phyloP scores from a whole-genome alignment of 2,113 vertebrate species.

The Tylochromis polylepis region DNA sequence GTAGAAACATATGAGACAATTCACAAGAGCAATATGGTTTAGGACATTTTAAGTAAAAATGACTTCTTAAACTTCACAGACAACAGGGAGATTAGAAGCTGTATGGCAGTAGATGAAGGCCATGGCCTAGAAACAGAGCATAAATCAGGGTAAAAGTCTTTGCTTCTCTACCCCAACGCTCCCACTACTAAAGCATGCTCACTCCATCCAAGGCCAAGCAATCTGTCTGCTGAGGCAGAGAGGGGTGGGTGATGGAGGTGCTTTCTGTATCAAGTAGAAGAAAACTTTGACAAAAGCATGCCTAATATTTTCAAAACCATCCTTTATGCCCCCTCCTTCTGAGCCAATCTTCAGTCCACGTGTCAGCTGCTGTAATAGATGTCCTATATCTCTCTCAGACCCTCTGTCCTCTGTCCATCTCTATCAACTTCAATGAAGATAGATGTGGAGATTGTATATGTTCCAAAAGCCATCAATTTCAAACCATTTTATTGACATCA shows the following conservation, averaged over 20 bases:
- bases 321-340: slow-evolving; percentile 4
- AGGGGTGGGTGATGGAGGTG: not conserved
- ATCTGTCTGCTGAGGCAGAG: slow-evolving; percentile 28
- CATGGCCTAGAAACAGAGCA: slow-evolving; percentile 36
- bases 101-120: slow-evolving; percentile 37
- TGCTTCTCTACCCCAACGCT: slow-evolving; percentile 11
- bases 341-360: slow-evolving; percentile 3
- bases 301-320: slow-evolving; percentile 15
- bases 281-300: slow-evolving; percentile 1
- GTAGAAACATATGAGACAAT: not conserved
- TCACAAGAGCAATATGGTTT: not conserved
- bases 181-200: slow-evolving; percentile 32
- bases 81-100: slow-evolving; percentile 2
- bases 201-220: slow-evolving; percentile 43
- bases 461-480: slow-evolving; percentile 44
- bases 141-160: slow-evolving; percentile 55
- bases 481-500: not conserved
- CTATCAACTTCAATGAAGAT: slow-evolving; percentile 59
- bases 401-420: slow-evolving; percentile 29
- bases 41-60: not conserved
- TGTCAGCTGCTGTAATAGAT: slow-evolving; percentile 12
- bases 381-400: not conserved
- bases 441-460: slow-evolving; percentile 24
- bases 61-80: not conserved
- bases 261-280: not conserved